These are phyloP conservation scores for Paralvinella palmiformis DNA, from an alignment of 1,140 invertebrate species.

Conservation along the genomic window DNA sequence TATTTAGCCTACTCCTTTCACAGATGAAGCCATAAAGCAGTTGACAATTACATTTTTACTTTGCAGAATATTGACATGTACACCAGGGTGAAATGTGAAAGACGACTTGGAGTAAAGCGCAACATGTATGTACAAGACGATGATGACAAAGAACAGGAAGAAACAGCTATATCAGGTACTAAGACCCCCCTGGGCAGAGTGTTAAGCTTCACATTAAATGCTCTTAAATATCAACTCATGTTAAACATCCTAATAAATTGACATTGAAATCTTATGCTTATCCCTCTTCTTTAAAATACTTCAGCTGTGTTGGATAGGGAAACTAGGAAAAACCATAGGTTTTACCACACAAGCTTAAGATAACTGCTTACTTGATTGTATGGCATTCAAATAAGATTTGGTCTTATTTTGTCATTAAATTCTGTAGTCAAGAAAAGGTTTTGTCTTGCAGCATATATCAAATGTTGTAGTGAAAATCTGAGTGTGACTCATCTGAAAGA, in stretches of 20 bases:
- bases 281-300: background rate
- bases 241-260: background rate
- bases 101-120: slow-evolving; percentile 41
- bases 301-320: background rate
- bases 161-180: background rate
- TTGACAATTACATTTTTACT: background rate
- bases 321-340: too few species aligned
- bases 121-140: slow-evolving; percentile 43
- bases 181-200: background rate
- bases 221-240: background rate
- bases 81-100: slow-evolving; percentile 57
- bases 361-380: too few species aligned
- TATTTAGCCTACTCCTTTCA: too few species aligned
- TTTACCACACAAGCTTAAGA: too few species aligned
- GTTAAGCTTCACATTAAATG: background rate
- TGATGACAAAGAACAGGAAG: slow-evolving; percentile 12
- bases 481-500: too few species aligned
- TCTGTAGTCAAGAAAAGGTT: too few species aligned
- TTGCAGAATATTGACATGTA: slow-evolving; percentile 55
- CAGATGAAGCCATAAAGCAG: too few species aligned
- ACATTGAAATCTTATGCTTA: background rate
- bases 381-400: too few species aligned
- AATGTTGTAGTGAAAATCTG: too few species aligned
- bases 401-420: too few species aligned
- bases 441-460: too few species aligned